Evolutionary conservation across 1,140 invertebrate genomes (phyloP).

Genomic region (Platyura marginata): DNA sequence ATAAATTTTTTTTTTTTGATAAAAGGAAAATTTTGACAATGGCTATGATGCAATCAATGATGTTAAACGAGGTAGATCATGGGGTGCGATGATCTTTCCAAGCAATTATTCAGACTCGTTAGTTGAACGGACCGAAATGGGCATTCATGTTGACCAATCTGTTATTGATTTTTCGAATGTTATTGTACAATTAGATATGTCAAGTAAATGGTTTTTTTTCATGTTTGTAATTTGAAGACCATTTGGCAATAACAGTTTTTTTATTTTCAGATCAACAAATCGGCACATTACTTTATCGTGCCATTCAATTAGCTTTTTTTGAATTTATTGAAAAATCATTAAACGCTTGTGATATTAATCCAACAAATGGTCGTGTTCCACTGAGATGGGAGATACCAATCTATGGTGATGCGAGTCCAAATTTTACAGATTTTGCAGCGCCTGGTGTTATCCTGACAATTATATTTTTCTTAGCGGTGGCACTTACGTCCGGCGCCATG

Average conservation of each 20-base stretch:
- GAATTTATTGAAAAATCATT: slow-evolving; percentile 48
- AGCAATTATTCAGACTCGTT: slow-evolving; percentile 66
- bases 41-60: slow-evolving; percentile 41
- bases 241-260: slow-evolving; percentile 5
- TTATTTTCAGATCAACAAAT: slow-evolving; percentile 72
- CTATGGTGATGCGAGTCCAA: slow-evolving; percentile 65
- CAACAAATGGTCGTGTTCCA: slow-evolving; percentile 48
- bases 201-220: slow-evolving; percentile 44
- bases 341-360: slow-evolving; percentile 46
- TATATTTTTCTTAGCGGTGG: slow-evolving; percentile 86
- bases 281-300: slow-evolving; percentile 55
- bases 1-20: slow-evolving; percentile 10
- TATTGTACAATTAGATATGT: slow-evolving; percentile 70
- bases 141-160: slow-evolving; percentile 43
- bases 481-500: slow-evolving; percentile 77
- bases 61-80: slow-evolving; percentile 54
- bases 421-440: slow-evolving; percentile 87
- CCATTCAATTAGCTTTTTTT: slow-evolving; percentile 53
- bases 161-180: slow-evolving; percentile 56
- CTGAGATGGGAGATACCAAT: slow-evolving; percentile 65
- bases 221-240: neutral
- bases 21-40: slow-evolving; percentile 27
- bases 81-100: slow-evolving; percentile 66
- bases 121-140: slow-evolving; percentile 44
- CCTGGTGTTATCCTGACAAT: slow-evolving; percentile 87